Evolutionary conservation across 2,888 invertebrate genomes (phyloP).

Genomic region (Epirrita christyi): DNA sequence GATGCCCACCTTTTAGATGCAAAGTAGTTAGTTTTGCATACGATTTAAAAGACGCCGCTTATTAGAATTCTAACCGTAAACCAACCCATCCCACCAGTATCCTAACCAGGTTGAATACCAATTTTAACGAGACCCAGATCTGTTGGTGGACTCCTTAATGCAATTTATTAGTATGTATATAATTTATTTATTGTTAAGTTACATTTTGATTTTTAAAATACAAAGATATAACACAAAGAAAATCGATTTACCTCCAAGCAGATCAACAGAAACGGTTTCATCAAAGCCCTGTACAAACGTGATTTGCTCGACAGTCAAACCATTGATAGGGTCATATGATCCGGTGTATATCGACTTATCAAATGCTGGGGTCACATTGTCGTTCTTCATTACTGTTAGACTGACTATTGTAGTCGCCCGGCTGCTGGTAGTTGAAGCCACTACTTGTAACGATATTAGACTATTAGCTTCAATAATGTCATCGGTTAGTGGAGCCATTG

Average conservation of each 20-base stretch:
- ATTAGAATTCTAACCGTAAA: no score
- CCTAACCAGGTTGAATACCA: no score
- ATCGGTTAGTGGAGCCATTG: constrained; percentile 51
- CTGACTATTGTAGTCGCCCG: constrained; percentile 52
- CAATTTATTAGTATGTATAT: no score
- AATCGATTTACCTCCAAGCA: constrained; percentile 60
- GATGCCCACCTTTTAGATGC: no score
- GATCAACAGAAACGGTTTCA: constrained; percentile 50
- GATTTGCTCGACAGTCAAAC: constrained; percentile 55
- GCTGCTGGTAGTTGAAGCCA: constrained; percentile 50
- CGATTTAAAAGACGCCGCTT: no score
- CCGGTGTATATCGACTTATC: constrained; percentile 57
- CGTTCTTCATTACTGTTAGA: constrained; percentile 67
- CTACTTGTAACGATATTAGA: constrained; percentile 55
- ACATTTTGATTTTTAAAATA: background rate
- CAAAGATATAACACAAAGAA: background rate
- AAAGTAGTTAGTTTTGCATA: no score
- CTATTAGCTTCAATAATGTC: constrained; percentile 55
- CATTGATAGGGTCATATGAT: constrained; percentile 48
- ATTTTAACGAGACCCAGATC: no score
- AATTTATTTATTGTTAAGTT: no score
- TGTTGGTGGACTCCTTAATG: no score
- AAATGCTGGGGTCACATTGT: constrained; percentile 62
- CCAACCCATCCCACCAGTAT: no score
- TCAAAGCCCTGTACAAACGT: constrained; percentile 61